Percentiles rank a stretch among this genome's conserved stretches.
Conservation (phyloP, 2,113 vertebrate genomes). For the Thinocorus orbignyianus region DNA sequence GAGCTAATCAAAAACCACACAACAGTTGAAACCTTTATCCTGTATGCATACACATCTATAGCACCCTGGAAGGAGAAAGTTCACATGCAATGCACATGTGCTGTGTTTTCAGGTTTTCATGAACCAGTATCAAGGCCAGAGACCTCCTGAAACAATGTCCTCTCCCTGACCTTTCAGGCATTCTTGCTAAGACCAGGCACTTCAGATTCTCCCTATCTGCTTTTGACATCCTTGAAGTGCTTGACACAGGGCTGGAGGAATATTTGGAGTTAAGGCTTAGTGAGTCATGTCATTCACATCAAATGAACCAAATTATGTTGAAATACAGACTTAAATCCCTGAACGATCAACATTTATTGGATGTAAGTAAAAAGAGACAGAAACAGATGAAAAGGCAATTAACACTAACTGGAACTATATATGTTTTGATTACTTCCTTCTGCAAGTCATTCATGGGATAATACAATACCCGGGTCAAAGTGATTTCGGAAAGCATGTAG, state of each 20-base stretch:
- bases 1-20: background rate
- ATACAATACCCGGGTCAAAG: background rate
- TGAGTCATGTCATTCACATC: background rate
- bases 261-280: background rate
- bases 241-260: background rate
- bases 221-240: slow-evolving; percentile 35
- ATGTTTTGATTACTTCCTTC: slow-evolving; percentile 22
- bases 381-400: slow-evolving; percentile 36
- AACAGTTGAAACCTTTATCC: background rate
- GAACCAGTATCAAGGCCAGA: background rate
- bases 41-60: background rate
- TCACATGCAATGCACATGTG: background rate
- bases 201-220: background rate
- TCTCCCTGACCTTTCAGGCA: background rate
- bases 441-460: background rate
- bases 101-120: background rate
- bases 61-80: background rate
- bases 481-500: background rate
- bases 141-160: background rate
- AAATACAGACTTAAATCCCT: slow-evolving; percentile 24
- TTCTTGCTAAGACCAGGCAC: slow-evolving; percentile 7
- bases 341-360: background rate
- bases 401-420: background rate
- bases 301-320: background rate
- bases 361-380: background rate